Base-by-base conservation (phyloP, 2,888 invertebrate species). In the Hemistola chrysoprasaria region DNA sequence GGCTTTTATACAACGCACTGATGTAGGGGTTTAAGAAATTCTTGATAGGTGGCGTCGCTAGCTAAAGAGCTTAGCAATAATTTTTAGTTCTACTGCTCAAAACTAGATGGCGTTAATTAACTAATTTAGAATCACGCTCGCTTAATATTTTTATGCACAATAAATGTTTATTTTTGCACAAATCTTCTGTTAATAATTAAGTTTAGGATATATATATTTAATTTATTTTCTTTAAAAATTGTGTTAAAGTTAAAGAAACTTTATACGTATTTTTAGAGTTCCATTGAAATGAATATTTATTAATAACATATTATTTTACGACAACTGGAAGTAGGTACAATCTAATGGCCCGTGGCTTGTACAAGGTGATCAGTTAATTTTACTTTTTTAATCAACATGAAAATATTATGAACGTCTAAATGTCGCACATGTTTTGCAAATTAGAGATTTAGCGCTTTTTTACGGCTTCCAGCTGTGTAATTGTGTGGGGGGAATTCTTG, bases 11-110 rank as follows among this genome's bases (percentile, higher is more conserved):
- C 8, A 31, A 23, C n/a, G 1, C n/a, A 11, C 7, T 29, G 21
- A 11, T 16, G 31, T 27, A 9, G 8, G 44, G 25, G 7, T 62
- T 56, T 34, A 4, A 11, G 24, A 25, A 20, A 11, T 26, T 29
- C 9, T 7, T 38, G 37, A 40, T 48, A 68, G 70, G 54, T 62
- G 60, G 53, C 65, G 38, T 7, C 40, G 20, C 16, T 16, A 37
- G 16, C 22, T 21, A 24, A 7, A 8, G 3, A 29, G 40, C 37
- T 35, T 35, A 32, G 23, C 6, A n/a, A 9, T 1, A 4, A 23
- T 7, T 16, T n/a, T 23, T 44, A 29, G 40, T 42, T 40, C 5
- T 6, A 8, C 1, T 16, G 16, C 9, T 8, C 11, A 8, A 6
- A 28, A 22, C 8, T 22, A 45, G 50, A 39, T 42, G 40, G 40